Evolutionary conservation across 2,797 vertebrate genomes (phyloP), one percentile per base, ranked within the genome.

Genomic region (Acanthornis magna): DNA sequence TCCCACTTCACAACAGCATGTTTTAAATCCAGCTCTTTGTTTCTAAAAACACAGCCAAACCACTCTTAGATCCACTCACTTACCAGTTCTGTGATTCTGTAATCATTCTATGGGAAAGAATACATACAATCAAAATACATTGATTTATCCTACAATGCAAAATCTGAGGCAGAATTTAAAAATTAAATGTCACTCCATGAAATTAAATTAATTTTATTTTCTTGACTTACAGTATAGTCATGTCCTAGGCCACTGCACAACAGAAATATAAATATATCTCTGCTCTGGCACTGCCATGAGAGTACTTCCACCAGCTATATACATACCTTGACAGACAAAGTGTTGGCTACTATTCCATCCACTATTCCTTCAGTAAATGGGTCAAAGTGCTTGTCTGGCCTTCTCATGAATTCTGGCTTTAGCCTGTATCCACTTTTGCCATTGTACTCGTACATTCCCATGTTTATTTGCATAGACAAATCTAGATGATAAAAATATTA

Each of bases 391-490:
- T 99, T 99, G 97, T 99, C 99, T 2, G 98, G 98, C 60, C 99
- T 98, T 92, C 99, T 98, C 99, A 99, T 99, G 61, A 99, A 99
- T 97, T 99, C 99, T 6, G 99, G 99, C 94, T 99, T 99, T 68
- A 99, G 97, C 57, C 99, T 98, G 97, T 98, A 99, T 63, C 99
- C 99, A 48, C 98, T 99, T 97, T 99, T 99, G 21, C 99, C 99
- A 11, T 99, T 99, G 97, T 99, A 99, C 75, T 99, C 99, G 1
- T 98, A 99, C 99, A 99, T 99, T 60, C 99, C 99, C 98, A 99
- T 98, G 96, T 99, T 99, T 94, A 99, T 98, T 97, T 99, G 99
- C 99, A 99, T 99, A 95, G 99, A 98, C 95, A 99, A 97, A 96
- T 99, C 99, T 99, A 97, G 57, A 76, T 30, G 72, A 82, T 15